Percentiles rank a stretch among this genome's conserved stretches.
Evolutionary conservation across 2,797 vertebrate genomes (phyloP).

Genomic region (Poeciliopsis infans): DNA sequence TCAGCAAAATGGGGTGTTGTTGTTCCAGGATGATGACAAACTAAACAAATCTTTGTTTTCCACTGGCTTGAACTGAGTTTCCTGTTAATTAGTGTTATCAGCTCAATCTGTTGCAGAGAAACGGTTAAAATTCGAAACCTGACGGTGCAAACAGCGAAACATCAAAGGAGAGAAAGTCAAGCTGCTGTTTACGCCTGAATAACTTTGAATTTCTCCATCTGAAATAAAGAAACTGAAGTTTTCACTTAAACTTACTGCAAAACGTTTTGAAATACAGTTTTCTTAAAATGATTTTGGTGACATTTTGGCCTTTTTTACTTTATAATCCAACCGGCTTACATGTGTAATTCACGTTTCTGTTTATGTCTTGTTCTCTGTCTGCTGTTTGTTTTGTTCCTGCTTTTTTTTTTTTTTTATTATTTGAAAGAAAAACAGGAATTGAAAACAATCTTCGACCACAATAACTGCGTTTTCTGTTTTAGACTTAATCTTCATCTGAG

Average conservation of each 20-base stretch:
- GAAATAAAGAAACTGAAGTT: not conserved
- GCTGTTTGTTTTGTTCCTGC: no score
- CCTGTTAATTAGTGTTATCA: constrained; percentile 23
- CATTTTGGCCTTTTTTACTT: no score
- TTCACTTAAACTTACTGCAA: not conserved
- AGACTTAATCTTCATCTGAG: not conserved
- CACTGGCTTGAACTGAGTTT: not conserved
- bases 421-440: no score
- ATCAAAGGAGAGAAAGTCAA: not conserved
- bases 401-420: no score
- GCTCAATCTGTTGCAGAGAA: not conserved
- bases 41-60: constrained; percentile 9
- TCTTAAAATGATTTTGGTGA: not conserved
- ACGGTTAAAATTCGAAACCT: not conserved
- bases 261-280: not conserved
- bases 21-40: not conserved
- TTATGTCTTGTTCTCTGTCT: no score
- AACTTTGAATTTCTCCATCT: not conserved
- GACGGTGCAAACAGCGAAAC: not conserved
- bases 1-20: not conserved
- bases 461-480: not conserved
- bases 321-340: not conserved
- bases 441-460: no score
- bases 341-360: not conserved
- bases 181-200: not conserved